Percentiles rank a stretch among this genome's conserved stretches.
Evolutionary conservation across 1,140 invertebrate species (phyloP).

Genomic region (Sycophila sp.): DNA sequence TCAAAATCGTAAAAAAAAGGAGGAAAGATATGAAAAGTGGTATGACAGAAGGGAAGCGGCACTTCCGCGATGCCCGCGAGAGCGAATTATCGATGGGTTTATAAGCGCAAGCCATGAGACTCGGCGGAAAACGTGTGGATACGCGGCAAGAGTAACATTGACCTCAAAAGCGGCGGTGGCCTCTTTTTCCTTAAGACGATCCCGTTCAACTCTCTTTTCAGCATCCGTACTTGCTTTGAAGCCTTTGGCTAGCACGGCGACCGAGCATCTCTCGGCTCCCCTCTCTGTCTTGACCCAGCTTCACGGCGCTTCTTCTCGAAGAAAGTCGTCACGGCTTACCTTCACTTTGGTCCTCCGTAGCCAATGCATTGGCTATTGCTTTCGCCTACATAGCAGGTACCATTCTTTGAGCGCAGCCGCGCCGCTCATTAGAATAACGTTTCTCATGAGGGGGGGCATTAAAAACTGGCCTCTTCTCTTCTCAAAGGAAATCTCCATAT

Average conservation of each 20-base stretch:
- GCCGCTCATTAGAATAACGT: too few species aligned
- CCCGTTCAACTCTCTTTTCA: constrained; percentile 35
- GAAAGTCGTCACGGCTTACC: constrained; percentile 30
- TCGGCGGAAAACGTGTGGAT: too few species aligned
- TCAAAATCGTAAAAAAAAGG: too few species aligned
- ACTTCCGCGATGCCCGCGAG: constrained; percentile 2
- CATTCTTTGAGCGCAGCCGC: not conserved
- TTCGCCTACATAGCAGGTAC: not conserved
- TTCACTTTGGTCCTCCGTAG: not conserved
- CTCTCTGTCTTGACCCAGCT: not conserved
- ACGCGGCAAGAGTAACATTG: not conserved
- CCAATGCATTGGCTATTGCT: not conserved
- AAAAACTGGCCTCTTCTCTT: too few species aligned
- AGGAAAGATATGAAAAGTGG: too few species aligned
- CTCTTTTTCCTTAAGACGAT: constrained; percentile 25
- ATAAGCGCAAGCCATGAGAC: too few species aligned
- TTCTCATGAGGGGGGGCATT: too few species aligned
- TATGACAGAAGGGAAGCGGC: too few species aligned
- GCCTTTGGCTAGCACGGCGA: not conserved
- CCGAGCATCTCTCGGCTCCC: constrained; percentile 13
- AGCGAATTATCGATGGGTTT: too few species aligned
- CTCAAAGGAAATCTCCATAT: too few species aligned
- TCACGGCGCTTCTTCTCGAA: not conserved
- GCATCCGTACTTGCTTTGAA: constrained; percentile 19
- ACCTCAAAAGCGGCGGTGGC: constrained; percentile 17